Conservation (phyloP, 2,888 invertebrate genomes). For the Cosmopolites sordidus region DNA sequence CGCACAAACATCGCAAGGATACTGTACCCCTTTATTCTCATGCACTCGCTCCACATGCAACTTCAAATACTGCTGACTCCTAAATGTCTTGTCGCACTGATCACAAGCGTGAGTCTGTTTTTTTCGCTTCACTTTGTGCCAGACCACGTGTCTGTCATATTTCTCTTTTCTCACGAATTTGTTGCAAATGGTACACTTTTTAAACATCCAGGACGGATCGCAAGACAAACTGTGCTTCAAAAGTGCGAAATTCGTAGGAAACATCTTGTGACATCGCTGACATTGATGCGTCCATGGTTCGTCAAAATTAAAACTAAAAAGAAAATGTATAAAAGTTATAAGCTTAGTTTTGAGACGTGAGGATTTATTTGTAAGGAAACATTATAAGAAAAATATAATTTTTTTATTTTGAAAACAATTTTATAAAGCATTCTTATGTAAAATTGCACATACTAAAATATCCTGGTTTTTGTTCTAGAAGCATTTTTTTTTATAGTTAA, state of each 20-base stretch:
- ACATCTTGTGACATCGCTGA: slow-evolving; percentile 11
- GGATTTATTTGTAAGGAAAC: no score
- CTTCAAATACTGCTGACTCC: slow-evolving; percentile 28
- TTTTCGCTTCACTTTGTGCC: slow-evolving; percentile 29
- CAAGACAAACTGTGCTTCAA: slow-evolving; percentile 21
- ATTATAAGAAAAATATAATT: no score
- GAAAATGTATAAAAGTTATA: slow-evolving; percentile 26
- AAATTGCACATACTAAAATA: no score
- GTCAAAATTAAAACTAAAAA: slow-evolving; percentile 8
- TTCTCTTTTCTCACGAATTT: slow-evolving; percentile 22
- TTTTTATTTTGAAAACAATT: no score
- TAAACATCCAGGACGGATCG: slow-evolving; percentile 15
- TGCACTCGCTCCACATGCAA: slow-evolving; percentile 31
- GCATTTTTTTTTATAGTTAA: no score
- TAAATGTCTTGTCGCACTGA: slow-evolving; percentile 34
- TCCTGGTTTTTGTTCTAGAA: no score
- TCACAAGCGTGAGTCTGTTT: slow-evolving; percentile 13
- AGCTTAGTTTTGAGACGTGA: no score
- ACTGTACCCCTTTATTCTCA: slow-evolving; percentile 14
- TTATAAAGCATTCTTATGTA: no score
- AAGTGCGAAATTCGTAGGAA: slow-evolving; percentile 16
- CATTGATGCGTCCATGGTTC: slow-evolving; percentile 17
- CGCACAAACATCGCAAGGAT: slow-evolving; percentile 32
- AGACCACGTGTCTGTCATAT: slow-evolving; percentile 18
- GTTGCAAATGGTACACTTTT: slow-evolving; percentile 12